These are phyloP conservation scores for Lordiphosa fenestrarum DNA, from an alignment of 2,888 invertebrate genomes.

Conservation along the genomic window DNA sequence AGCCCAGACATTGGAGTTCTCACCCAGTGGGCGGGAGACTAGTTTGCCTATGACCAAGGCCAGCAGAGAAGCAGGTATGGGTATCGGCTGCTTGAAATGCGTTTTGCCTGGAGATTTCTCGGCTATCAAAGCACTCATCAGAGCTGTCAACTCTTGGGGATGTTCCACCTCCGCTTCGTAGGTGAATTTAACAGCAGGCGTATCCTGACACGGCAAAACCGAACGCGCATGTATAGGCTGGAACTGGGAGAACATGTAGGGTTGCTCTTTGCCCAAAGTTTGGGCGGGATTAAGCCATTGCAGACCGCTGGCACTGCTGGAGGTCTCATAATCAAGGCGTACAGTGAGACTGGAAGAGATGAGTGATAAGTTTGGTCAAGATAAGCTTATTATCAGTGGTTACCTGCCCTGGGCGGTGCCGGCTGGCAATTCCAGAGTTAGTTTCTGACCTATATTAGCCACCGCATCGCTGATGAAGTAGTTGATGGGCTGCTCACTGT, in stretches of 20 bases:
- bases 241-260: slow-evolving; percentile 92
- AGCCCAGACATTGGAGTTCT: slow-evolving; percentile 92
- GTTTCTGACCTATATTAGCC: slow-evolving; percentile 88
- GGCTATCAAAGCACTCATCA: slow-evolving; percentile 92
- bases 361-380: slow-evolving; percentile 50
- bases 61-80: slow-evolving; percentile 93
- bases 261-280: slow-evolving; percentile 92
- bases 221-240: slow-evolving; percentile 95
- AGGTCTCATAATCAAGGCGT: slow-evolving; percentile 88
- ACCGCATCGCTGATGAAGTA: slow-evolving; percentile 84
- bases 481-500: slow-evolving; percentile 80
- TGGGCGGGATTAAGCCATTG: slow-evolving; percentile 94
- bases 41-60: slow-evolving; percentile 93
- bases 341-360: slow-evolving; percentile 61
- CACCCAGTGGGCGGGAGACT: slow-evolving; percentile 87
- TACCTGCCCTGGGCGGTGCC: slow-evolving; percentile 81
- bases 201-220: slow-evolving; percentile 95
- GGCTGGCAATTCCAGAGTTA: slow-evolving; percentile 86
- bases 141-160: slow-evolving; percentile 87
- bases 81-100: slow-evolving; percentile 88
- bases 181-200: slow-evolving; percentile 92
- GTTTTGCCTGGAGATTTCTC: slow-evolving; percentile 79
- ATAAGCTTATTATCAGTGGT: slow-evolving; percentile 39
- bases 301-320: slow-evolving; percentile 90
- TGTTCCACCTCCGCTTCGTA: slow-evolving; percentile 89